Conservation (phyloP, 2,113 vertebrate species). For the Dolichallabes microphthalmus region DNA sequence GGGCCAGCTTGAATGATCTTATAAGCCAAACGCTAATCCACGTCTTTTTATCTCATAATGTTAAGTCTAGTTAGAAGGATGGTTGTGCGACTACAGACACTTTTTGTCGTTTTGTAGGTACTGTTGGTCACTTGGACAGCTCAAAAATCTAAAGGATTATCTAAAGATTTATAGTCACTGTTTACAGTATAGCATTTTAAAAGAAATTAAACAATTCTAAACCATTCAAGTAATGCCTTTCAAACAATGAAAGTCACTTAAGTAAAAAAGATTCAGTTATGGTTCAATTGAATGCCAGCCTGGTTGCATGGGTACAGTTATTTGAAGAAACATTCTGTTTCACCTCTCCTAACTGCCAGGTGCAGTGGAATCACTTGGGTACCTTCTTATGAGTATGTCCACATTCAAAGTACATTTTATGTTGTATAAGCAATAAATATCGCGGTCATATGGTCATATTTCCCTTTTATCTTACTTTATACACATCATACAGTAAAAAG, state of each 20-base stretch:
- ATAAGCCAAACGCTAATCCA: background rate
- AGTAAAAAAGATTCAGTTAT: background rate
- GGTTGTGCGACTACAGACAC: background rate
- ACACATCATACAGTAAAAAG: background rate
- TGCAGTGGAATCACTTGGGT: background rate
- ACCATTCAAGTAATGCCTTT: background rate
- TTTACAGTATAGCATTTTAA: background rate
- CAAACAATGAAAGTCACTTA: background rate
- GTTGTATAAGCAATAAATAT: conserved; percentile 9
- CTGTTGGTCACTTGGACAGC: background rate
- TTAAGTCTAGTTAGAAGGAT: background rate
- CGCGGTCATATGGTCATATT: background rate
- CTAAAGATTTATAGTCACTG: background rate
- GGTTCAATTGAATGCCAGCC: background rate
- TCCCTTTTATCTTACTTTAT: background rate
- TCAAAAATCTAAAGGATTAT: background rate
- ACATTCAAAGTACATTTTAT: background rate
- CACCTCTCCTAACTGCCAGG: background rate
- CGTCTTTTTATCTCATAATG: background rate
- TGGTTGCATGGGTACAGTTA: background rate
- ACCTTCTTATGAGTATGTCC: background rate
- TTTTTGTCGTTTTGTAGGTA: background rate
- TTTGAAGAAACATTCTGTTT: background rate
- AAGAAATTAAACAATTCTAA: background rate
- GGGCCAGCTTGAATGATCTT: background rate